These are phyloP conservation scores for Pheosia tremula DNA, from an alignment of 2,888 invertebrate genomes.

Conservation along the genomic window DNA sequence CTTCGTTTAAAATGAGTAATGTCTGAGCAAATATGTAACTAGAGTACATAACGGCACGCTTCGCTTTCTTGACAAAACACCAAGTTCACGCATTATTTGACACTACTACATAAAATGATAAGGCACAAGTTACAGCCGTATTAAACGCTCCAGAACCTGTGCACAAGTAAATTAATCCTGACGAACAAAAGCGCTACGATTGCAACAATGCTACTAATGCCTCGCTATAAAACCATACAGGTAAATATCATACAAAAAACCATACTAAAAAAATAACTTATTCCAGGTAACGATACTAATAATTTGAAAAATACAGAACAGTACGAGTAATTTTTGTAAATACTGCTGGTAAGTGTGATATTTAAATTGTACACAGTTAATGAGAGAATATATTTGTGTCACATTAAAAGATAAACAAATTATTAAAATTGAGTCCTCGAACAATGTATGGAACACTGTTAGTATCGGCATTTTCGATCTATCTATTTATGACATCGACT, in stretches of 20 bases:
- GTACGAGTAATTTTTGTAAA: slow-evolving; percentile 15
- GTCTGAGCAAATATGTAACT: slow-evolving; percentile 66
- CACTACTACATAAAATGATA: slow-evolving; percentile 63
- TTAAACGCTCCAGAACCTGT: slow-evolving; percentile 52
- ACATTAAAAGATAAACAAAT: background rate
- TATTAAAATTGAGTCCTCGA: slow-evolving; percentile 2
- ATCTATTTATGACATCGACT: slow-evolving; percentile 16
- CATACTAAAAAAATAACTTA: no score
- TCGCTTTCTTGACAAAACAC: slow-evolving; percentile 60
- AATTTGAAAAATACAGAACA: slow-evolving; percentile 50
- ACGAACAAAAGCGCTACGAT: slow-evolving; percentile 41
- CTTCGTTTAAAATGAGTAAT: slow-evolving; percentile 58
- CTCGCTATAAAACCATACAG: no score
- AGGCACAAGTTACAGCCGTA: slow-evolving; percentile 59
- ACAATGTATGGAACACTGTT: slow-evolving; percentile 1
- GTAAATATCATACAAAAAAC: no score
- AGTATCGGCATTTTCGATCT: slow-evolving; percentile 12
- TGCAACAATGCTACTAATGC: slow-evolving; percentile 34
- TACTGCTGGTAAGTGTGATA: slow-evolving; percentile 1
- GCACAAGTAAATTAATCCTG: slow-evolving; percentile 61
- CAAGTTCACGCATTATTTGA: slow-evolving; percentile 72
- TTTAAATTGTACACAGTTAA: slow-evolving; percentile 15
- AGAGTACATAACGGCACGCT: slow-evolving; percentile 57
- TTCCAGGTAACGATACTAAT: background rate
- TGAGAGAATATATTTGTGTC: slow-evolving; percentile 3